Evolutionary conservation across 1,140 invertebrate genomes (phyloP).

Genomic region (Cyclargus thomasi): DNA sequence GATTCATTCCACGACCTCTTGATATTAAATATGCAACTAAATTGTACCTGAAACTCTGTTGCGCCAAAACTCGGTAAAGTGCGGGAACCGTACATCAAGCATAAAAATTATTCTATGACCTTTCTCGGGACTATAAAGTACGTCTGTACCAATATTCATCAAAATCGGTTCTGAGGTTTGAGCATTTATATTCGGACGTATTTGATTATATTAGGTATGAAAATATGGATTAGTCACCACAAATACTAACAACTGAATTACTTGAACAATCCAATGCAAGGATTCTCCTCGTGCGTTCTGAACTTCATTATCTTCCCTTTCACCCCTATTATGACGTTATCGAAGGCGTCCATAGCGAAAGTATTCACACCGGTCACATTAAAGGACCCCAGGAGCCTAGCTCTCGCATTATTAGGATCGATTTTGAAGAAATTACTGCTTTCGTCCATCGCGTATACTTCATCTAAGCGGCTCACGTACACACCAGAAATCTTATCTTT

Average conservation of each 20-base stretch:
- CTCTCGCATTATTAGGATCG: conserved; percentile 45
- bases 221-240: conserved; percentile 26
- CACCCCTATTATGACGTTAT: conserved; percentile 59
- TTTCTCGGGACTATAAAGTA: too few species aligned
- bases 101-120: too few species aligned
- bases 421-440: conserved; percentile 55
- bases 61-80: too few species aligned
- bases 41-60: too few species aligned
- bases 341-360: conserved; percentile 57
- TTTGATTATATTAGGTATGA: too few species aligned
- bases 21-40: too few species aligned
- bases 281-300: conserved; percentile 48
- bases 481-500: conserved; percentile 56
- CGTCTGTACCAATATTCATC: too few species aligned
- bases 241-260: conserved; percentile 31
- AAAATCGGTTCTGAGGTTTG: too few species aligned
- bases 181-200: too few species aligned
- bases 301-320: conserved; percentile 55
- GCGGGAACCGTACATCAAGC: too few species aligned
- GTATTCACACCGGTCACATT: conserved; percentile 54
- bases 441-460: conserved; percentile 61
- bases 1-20: too few species aligned
- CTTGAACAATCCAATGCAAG: conserved; percentile 44
- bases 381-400: conserved; percentile 49
- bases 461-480: conserved; percentile 54